Base-by-base conservation (phyloP, 2,797 vertebrate species). In the Crax fasciolata region DNA sequence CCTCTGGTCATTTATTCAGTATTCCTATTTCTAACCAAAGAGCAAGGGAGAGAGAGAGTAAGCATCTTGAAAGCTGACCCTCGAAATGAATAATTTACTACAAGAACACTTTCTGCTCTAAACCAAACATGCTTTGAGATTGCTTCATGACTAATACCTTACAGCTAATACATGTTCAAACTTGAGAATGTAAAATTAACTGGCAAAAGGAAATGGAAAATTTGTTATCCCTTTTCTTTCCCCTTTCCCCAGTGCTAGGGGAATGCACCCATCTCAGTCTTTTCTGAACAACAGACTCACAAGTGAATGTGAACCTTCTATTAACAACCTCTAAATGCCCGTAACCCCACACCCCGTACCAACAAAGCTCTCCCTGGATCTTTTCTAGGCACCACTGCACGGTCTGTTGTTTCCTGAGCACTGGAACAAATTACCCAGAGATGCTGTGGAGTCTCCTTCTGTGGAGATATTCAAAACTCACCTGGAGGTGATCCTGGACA, bases 81-180 rank as follows among this genome's bases (percentile, higher is more conserved):
- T 55, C 27, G 76, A 41, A 79, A 79, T n/a, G 8, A 84, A 66
- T 20, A 58, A 25, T 68, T 89, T 38, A 66, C 21, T 81, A 0
- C 3, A 41, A 48, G 46, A 85, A 49, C 14, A 23, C 11, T 39
- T 62, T 32, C 38, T 77, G n/a, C 49, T 80, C 38, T 55, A 79
- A 74, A 92, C 49, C 49, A 75, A 84, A 49, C 9, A 21, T 17
- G 8, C 52, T 90, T 80, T 87, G 30, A 77, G 74, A 65, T 35
- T 27, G 39, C 46, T 71, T 67, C 61, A 11, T 28, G 38, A 23
- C 72, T 48, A 54, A 24, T 65, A 72, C 30, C n/a, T 82, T 49
- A 57, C 19, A 65, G 78, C 41, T 82, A 67, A 82, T 4, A 38
- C 23, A 21, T 0, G 11, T 72, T 39, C 70, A 58, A 67, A 77